Evolutionary conservation across 2,113 vertebrate genomes (phyloP), one percentile per base, ranked within the genome.

Genomic region (Saccopteryx leptura): DNA sequence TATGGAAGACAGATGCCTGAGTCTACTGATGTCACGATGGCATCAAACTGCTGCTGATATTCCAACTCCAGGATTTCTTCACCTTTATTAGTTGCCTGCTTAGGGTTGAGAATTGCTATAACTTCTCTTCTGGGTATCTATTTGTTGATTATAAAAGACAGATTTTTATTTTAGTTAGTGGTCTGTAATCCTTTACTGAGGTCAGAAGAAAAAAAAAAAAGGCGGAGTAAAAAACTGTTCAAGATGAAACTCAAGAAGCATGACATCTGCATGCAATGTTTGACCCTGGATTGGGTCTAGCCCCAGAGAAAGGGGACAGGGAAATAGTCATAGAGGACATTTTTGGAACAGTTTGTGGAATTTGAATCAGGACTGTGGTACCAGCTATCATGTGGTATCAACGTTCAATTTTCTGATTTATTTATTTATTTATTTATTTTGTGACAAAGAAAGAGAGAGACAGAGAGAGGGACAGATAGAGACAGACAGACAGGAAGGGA

Each of bases 381-480:
- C 10, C 1, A 11, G 52, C 31, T 15, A 9, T 24, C 2, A 0
- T 1, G 31, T n/a, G 7, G 13, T 4, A 24, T 2, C 21, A 2
- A 10, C 0, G 66, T 50, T 39, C 1, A 39, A 23, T 7, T 6
- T 48, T 58, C 15, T 1, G 0, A 7, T 11, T 13, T 8, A 39
- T 39, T 39, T 39, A 39, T 39, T 39, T 39, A 7, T 11, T 13
- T 8, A 39, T 39, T 39, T 39, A 39, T 39, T 39, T 39, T 39
- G 39, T 39, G 39, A 39, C 39, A 39, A 39, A 39, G 39, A 39
- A 39, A 39, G 39, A 39, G 39, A 39, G 39, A 39, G 39, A 39
- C 39, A 39, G 39, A 39, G 39, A 39, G 39, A 39, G 39, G 39
- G 39, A 39, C 39, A 39, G 39, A 39, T 39, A 39, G 39, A 39